A percentile compares a stretch with the other conserved stretches of the same genome.
Evolutionary conservation across 2,797 vertebrate genomes (phyloP).

Genomic region (Enteromius anoplus): DNA sequence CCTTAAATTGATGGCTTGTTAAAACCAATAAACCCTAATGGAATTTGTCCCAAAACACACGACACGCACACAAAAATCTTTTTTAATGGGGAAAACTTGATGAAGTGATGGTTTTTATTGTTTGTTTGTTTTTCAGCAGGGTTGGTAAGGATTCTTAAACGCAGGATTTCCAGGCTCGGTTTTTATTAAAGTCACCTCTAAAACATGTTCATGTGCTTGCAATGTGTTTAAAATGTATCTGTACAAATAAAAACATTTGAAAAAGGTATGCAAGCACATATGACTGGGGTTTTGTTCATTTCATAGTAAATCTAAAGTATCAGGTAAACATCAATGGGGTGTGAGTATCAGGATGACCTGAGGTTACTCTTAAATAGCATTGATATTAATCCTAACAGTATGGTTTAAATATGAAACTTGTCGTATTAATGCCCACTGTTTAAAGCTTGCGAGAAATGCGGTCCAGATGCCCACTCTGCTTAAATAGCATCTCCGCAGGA

Average conservation of each 20-base stretch:
- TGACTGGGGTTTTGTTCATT: background rate
- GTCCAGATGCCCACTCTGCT: constrained; percentile 4
- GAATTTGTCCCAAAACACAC: too few species aligned
- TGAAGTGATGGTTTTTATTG: too few species aligned
- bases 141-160: background rate
- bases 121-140: too few species aligned
- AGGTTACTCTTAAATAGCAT: background rate
- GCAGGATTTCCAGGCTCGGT: background rate
- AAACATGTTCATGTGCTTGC: background rate
- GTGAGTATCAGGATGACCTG: background rate
- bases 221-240: background rate
- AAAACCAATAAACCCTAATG: too few species aligned
- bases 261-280: background rate
- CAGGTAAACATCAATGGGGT: background rate
- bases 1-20: too few species aligned
- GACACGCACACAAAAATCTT: too few species aligned
- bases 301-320: background rate
- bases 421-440: background rate
- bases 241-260: background rate
- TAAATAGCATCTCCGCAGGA: background rate
- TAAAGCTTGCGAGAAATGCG: constrained; percentile 7
- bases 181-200: background rate
- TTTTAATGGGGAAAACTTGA: too few species aligned
- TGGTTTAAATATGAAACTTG: background rate
- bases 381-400: background rate